Evolutionary conservation across 2,888 invertebrate species (phyloP), one percentile per base, ranked within the genome.

Genomic region (Tenthredo notha): DNA sequence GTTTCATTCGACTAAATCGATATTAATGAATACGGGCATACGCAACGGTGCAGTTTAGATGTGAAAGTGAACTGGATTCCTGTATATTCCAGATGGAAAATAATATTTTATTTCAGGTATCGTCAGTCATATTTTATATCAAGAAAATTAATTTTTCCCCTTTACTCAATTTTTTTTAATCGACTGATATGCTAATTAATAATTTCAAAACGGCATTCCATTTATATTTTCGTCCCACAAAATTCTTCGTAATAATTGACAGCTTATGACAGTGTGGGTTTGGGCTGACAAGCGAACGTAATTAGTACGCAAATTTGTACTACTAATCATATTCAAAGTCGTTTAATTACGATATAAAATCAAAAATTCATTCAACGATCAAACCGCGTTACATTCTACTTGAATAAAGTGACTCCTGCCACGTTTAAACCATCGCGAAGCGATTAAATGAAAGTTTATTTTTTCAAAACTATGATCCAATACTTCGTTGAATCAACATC

Each of bases 271-370:
- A 50, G 50, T 12, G n/a, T 47, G 21, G 74, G n/a, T 25, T 74
- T 18, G 4, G 9, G 21, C 9, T 40, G 74, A 74, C 74, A 10
- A 43, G 43, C 43, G n/a, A 21, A 74, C 12, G 3, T 74, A 43
- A 40, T 74, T 74, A 74, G 40, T 21, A 43, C n/a, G 74, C 43
- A 74, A 43, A 74, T 74, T 74, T 40, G 74, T 43, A 74, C 74
- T 74, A 40, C 12, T 43, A 43, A 74, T 74, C 25, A n/a, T 21
- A 43, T 67, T 67, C 67, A 21, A 40, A 43, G 1, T 7, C 10
- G 74, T 74, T 74, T 21, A n/a, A 74, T 74, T 21, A 15, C 10
- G 40, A 40, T 74, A 12, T 74, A 43, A 43, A 43, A 43, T 25
- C 43, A 18, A n/a, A 43, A 74, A 74, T 43, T 72, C 21, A n/a